A percentile compares a stretch with the other conserved stretches of the same genome.
These are phyloP conservation scores for Tanypteryx hageni DNA, from an alignment of 2,888 invertebrate genomes.

Conservation along the genomic window DNA sequence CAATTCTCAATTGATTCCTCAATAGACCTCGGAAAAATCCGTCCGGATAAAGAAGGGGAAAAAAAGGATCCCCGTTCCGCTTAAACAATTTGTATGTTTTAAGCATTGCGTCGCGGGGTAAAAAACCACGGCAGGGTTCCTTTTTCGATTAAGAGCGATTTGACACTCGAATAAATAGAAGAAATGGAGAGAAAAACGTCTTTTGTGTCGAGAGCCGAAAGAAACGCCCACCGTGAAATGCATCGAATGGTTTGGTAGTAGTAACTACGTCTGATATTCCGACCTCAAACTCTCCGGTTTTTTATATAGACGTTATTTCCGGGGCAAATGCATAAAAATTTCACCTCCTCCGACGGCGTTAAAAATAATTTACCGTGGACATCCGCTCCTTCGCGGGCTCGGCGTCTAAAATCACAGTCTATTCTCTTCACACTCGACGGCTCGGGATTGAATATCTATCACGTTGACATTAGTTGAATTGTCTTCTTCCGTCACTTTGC, in stretches of 20 bases:
- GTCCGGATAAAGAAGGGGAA: neutral
- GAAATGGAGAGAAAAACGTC: too few species aligned
- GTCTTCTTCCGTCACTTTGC: neutral
- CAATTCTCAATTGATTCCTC: slow-evolving; percentile 38
- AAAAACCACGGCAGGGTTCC: too few species aligned
- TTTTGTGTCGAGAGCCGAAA: too few species aligned
- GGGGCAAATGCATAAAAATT: neutral
- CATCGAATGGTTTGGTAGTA: too few species aligned
- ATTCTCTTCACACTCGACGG: neutral
- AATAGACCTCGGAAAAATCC: neutral
- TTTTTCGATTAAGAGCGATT: too few species aligned
- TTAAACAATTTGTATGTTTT: neutral
- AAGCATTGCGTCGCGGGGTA: neutral
- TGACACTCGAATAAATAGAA: too few species aligned
- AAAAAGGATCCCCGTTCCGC: slow-evolving; percentile 1
- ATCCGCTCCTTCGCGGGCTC: neutral
- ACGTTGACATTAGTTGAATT: neutral
- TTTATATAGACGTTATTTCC: neutral
- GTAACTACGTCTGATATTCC: too few species aligned
- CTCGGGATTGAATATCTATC: neutral
- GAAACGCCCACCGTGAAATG: too few species aligned
- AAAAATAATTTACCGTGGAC: neutral
- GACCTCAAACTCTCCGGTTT: too few species aligned
- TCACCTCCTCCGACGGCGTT: neutral
- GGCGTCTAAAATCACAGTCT: neutral